Evolutionary conservation across 1,140 invertebrate genomes (phyloP), one percentile per base, ranked within the genome.

Genomic region (Ostrea edulis): DNA sequence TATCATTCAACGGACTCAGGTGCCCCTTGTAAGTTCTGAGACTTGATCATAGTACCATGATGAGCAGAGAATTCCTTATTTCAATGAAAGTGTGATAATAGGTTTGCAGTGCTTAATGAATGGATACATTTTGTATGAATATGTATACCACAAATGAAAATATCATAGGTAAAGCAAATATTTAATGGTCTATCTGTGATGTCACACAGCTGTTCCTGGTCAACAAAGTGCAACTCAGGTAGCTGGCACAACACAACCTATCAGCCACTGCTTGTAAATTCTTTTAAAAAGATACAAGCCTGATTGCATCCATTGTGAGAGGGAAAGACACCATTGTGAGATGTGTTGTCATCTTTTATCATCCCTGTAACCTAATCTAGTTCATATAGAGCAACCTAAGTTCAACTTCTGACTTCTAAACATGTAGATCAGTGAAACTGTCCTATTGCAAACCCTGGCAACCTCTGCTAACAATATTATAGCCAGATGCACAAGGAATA

Each of bases 171-270:
- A 35, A 77, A 35, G 0, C 11, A 77, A 77, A 77, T 14, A 77
- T 77, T 62, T 77, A 77, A 77, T 77, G 68, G 25, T 62, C 55
- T 62, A 62, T 20, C 12, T 77, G 29, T 77, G 68, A 14, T 77
- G 68, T 35, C 68, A 29, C 68, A 77, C 68, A 77, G 68, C 68
- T 77, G 68, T 77, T 77, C 25, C 1, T 77, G 68, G 68, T 77
- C 68, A 77, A 77, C 68, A 77, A 29, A 77, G 68, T 77, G 68
- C 68, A 77, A 77, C 8, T 14, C 68, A 77, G 68, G 68, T 77
- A 77, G 25, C 68, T 77, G 68, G 68, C 68, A 77, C 68, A 77
- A 25, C 68, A 35, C 25, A 29, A 9, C 29, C 25, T 77, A 77
- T 77, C 68, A 29, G 68, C 29, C 25, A 25, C 68, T 77, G 11